These are phyloP conservation scores for Rhagonycha lutea DNA, from an alignment of 2,888 invertebrate species.

Conservation along the genomic window DNA sequence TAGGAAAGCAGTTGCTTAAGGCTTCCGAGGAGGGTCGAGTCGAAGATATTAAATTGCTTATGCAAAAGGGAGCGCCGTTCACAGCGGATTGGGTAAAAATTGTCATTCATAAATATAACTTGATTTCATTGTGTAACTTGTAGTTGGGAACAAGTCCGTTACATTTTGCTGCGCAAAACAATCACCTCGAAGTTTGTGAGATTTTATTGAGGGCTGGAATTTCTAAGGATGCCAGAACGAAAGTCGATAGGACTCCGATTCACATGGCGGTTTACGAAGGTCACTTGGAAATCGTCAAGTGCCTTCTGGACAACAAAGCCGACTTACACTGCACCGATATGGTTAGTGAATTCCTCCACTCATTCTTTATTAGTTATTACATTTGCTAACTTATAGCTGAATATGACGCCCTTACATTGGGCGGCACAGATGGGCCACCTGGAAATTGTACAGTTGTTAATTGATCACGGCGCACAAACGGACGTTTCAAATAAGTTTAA, in stretches of 20 bases:
- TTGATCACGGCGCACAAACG: conserved; percentile 76
- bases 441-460: conserved; percentile 68
- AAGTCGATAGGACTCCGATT: conserved; percentile 89
- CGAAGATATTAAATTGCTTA: conserved; percentile 73
- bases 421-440: conserved; percentile 82
- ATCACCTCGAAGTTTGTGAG: conserved; percentile 78
- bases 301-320: conserved; percentile 70
- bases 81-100: conserved; percentile 85
- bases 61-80: conserved; percentile 88
- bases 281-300: conserved; percentile 72
- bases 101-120: neutral
- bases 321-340: conserved; percentile 78
- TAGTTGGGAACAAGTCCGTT: conserved; percentile 89
- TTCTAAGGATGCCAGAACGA: conserved; percentile 85
- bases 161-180: conserved; percentile 84
- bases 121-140: conserved; percentile 14
- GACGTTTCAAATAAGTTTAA: conserved; percentile 72
- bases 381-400: conserved; percentile 59
- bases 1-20: conserved; percentile 82
- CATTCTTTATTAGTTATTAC: neutral
- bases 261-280: conserved; percentile 89
- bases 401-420: conserved; percentile 95
- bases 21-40: conserved; percentile 81
- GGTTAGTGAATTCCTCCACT: conserved; percentile 57
- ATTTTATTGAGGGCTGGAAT: conserved; percentile 84